These are phyloP conservation scores for Chromis chromis DNA, from an alignment of 2,797 vertebrate genomes.

Conservation along the genomic window DNA sequence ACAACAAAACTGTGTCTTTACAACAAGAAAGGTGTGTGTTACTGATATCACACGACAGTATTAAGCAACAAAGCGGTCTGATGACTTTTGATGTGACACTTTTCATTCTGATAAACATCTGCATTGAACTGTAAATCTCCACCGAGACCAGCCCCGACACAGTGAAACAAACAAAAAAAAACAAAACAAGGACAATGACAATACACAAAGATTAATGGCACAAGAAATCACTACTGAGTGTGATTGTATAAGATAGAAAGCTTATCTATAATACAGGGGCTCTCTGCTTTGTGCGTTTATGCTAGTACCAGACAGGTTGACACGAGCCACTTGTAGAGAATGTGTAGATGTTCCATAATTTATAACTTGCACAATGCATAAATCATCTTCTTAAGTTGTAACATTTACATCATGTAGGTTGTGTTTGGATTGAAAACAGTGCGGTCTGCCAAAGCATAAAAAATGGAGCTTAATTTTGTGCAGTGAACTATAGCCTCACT, in stretches of 20 bases:
- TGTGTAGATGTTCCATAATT: conserved; percentile 54
- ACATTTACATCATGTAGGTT: conserved; percentile 35
- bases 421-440: conserved; percentile 47
- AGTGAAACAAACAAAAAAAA: neutral
- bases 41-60: conserved; percentile 3
- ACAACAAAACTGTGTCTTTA: neutral
- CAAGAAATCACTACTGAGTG: conserved; percentile 16
- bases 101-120: conserved; percentile 24
- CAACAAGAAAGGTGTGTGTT: neutral
- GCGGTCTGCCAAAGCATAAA: conserved; percentile 47
- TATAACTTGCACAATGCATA: conserved; percentile 49
- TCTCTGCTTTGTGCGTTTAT: conserved; percentile 26
- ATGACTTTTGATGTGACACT: conserved; percentile 3
- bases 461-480: conserved; percentile 47
- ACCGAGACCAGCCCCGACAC: neutral
- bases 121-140: conserved; percentile 25
- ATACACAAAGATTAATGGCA: conserved; percentile 43
- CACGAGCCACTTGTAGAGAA: conserved; percentile 30
- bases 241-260: conserved; percentile 33
- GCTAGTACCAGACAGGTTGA: conserved; percentile 22
- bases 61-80: conserved; percentile 1
- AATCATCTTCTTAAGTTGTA: conserved; percentile 50
- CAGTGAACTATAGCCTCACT: conserved; percentile 51
- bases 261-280: conserved; percentile 43
- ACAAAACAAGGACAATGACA: conserved; percentile 22